Conservation (phyloP, 1,140 invertebrate species). For the Pygmarrhopalites habei region DNA sequence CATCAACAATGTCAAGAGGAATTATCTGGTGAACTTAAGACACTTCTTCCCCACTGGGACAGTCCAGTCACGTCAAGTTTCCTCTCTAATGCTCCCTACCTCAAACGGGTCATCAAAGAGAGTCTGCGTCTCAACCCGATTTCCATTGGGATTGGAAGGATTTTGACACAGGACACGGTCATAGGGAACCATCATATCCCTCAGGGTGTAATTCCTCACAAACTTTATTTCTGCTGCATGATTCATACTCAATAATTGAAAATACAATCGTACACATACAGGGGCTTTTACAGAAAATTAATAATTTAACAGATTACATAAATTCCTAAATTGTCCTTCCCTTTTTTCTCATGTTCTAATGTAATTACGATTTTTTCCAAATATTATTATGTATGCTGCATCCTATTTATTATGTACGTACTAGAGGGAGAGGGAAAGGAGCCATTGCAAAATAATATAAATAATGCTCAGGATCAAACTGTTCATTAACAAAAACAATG, state of each 20-base stretch:
- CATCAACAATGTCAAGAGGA: constrained; percentile 66
- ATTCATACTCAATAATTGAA: constrained; percentile 3
- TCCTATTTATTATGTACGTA: no score
- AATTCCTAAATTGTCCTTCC: no score
- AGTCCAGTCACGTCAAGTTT: constrained; percentile 51
- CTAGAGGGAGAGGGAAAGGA: no score
- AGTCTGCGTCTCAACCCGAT: constrained; percentile 74
- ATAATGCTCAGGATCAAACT: no score
- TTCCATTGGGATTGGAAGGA: constrained; percentile 69
- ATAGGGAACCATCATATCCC: constrained; percentile 78
- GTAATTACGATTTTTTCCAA: no score
- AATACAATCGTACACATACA: no score
- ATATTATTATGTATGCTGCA: no score
- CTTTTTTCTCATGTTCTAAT: no score
- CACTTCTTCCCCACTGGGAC: constrained; percentile 43
- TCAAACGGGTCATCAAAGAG: constrained; percentile 76
- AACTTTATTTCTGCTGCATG: not conserved
- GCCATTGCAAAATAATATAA: no score
- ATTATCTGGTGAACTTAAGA: constrained; percentile 57
- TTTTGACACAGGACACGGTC: constrained; percentile 63
- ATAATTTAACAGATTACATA: no score
- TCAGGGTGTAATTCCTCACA: constrained; percentile 67
- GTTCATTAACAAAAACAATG: no score
- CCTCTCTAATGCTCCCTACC: constrained; percentile 58
- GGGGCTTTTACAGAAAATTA: no score